Percentiles rank a stretch among this genome's conserved stretches.
phyloP scores from a whole-genome alignment of 2,888 invertebrate species.

The Xanthia icteritia region DNA sequence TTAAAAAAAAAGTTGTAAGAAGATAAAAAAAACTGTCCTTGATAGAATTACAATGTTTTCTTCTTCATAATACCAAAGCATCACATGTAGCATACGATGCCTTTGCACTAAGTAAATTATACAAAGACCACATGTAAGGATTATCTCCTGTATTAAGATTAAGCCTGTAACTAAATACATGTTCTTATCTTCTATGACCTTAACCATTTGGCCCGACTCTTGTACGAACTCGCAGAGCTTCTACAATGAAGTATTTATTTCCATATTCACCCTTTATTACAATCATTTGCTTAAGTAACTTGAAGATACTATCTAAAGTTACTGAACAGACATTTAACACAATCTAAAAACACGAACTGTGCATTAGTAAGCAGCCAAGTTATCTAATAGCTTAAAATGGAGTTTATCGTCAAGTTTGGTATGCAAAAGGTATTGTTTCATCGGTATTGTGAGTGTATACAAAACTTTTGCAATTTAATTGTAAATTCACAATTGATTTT shows the following conservation, averaged over 20 bases:
- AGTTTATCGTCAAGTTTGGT: slow-evolving; percentile 31
- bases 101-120: too few species aligned
- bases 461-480: background rate
- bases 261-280: slow-evolving; percentile 32
- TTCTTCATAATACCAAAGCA: too few species aligned
- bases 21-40: too few species aligned
- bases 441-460: background rate
- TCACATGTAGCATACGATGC: too few species aligned
- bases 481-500: background rate
- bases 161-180: background rate
- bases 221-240: slow-evolving; percentile 24
- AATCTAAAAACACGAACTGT: slow-evolving; percentile 62
- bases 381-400: slow-evolving; percentile 49
- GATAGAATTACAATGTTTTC: too few species aligned
- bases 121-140: background rate
- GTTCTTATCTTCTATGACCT: slow-evolving; percentile 3
- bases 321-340: slow-evolving; percentile 55
- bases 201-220: background rate
- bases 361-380: slow-evolving; percentile 61
- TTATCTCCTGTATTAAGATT: background rate
- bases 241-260: slow-evolving; percentile 35
- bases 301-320: slow-evolving; percentile 53
- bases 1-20: too few species aligned
- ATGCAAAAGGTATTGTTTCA: slow-evolving; percentile 14
- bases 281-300: slow-evolving; percentile 49